Evolutionary conservation across 1,140 invertebrate species (phyloP), one percentile per base, ranked within the genome.

Genomic region (Pogonomyrmex californicus): DNA sequence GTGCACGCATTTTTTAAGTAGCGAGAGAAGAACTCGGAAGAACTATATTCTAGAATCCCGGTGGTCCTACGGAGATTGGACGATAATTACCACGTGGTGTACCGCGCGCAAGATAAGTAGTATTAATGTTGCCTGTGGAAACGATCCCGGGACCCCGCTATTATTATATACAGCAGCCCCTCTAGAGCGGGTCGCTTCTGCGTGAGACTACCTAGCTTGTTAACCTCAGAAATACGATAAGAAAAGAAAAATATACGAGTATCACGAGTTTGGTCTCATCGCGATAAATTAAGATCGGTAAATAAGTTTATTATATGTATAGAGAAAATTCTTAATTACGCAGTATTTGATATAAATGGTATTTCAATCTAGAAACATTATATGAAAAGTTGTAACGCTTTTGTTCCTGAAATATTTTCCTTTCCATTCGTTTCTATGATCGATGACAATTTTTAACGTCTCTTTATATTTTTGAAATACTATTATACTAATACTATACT

Each of bases 81-180:
- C 79, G 89, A 90, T 91, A 91, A 91, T 91, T 91, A 88, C 89
- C 90, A 90, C 87, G 89, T 91, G 87, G 85, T 90, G 70, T 88
- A 66, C 85, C 75, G 89, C 49, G 73, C 86, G 73, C 62, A 85
- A 88, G 89, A 91, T 91, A 91, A 91, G 90, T 91, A 88, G 89
- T 90, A 90, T 91, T 91, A 91, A 91, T 91, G 89, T 83, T 88
- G 87, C 73, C 78, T 73, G 66, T 63, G 89, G 77, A 90, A 90
- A 91, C 86, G 89, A 91, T 90, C 77, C 38, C 70, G 73, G 81
- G 79, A 75, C 56, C 86, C 49, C 86, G 65, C 89, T 88, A 91
- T 90, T 90, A 91, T 91, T 91, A 90, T 91, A 91, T 91, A 88
- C 87, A 83, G 30, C 54, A 62, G 68, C 60, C 56, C 63, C 49